These are phyloP conservation scores for Rapana venosa DNA, from an alignment of 2,888 invertebrate species.

Conservation along the genomic window DNA sequence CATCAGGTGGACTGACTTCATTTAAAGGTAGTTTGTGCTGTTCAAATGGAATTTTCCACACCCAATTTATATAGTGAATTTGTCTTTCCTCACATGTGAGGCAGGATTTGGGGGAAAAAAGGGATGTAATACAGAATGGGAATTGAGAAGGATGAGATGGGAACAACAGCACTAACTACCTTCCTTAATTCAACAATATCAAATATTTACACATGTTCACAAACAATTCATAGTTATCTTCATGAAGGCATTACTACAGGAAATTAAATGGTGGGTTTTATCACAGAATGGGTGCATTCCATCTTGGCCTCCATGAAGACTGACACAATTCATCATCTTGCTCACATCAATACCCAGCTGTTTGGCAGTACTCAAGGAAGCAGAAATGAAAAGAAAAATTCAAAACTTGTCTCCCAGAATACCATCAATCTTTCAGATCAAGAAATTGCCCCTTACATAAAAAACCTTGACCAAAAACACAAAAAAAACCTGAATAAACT, in stretches of 20 bases:
- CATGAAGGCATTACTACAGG: constrained; percentile 20
- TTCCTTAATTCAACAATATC: constrained; percentile 18
- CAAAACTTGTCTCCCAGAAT: no score
- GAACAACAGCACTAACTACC: constrained; percentile 11
- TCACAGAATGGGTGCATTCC: background rate
- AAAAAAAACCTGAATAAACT: no score
- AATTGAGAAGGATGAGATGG: background rate
- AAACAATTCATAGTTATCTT: background rate
- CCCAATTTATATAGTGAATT: background rate
- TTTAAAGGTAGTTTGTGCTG: constrained; percentile 25
- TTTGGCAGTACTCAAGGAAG: background rate
- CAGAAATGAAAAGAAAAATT: background rate
- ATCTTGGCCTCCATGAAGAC: background rate
- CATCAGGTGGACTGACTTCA: constrained; percentile 29
- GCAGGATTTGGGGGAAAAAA: no score
- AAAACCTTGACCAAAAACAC: no score
- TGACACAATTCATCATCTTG: background rate
- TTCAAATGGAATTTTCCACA: background rate
- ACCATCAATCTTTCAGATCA: no score
- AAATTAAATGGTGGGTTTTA: background rate
- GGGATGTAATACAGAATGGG: background rate
- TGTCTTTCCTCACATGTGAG: background rate
- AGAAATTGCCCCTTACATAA: no score
- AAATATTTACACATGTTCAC: background rate
- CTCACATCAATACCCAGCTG: constrained; percentile 1